phyloP scores from a whole-genome alignment of 2,888 invertebrate species.

The Saturnia japonica region DNA sequence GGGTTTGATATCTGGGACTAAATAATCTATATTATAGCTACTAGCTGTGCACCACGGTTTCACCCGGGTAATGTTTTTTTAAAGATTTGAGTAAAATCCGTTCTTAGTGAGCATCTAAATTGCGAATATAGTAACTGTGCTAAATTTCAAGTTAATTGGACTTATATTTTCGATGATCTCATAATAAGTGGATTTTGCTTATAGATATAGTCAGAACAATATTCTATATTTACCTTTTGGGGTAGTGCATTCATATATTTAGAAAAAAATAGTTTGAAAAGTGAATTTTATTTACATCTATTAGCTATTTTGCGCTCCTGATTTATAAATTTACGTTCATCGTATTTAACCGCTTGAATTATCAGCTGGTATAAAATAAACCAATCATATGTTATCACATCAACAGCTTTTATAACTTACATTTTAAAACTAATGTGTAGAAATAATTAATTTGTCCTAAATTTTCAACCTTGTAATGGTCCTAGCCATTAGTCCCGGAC shows the following conservation, averaged over 20 bases:
- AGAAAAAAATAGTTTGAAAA: neutral
- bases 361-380: neutral
- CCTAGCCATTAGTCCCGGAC: constrained; percentile 9
- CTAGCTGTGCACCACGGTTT: too few relatives aligned
- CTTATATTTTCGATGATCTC: too few relatives aligned
- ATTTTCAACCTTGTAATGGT: constrained; percentile 6
- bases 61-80: too few relatives aligned
- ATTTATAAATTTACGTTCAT: neutral
- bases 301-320: neutral
- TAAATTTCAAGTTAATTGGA: too few relatives aligned
- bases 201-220: too few relatives aligned
- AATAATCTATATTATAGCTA: too few relatives aligned
- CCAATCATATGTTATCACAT: neutral
- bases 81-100: too few relatives aligned
- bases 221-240: neutral
- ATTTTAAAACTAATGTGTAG: neutral
- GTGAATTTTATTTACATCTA: neutral
- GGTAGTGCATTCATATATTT: neutral
- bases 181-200: too few relatives aligned
- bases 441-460: constrained; percentile 7
- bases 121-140: too few relatives aligned
- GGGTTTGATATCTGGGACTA: too few relatives aligned
- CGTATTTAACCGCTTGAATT: neutral
- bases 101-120: too few relatives aligned
- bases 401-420: neutral